Base-by-base conservation (phyloP, 2,113 vertebrate species). In the Pithys albifrons region DNA sequence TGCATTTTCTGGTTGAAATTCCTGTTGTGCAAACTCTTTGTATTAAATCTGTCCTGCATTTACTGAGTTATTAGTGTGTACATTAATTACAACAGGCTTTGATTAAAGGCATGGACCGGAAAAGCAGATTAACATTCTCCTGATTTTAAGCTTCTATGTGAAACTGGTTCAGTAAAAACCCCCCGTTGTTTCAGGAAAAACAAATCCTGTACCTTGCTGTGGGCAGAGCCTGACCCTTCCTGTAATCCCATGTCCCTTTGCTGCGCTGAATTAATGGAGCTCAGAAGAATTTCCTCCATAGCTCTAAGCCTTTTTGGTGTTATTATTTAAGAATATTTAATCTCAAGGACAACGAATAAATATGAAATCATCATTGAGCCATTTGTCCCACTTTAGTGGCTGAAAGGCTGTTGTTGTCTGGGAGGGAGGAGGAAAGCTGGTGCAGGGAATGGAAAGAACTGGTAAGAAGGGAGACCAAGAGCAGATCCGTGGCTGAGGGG, bases 291-390 rank as follows among this genome's bases (percentile, higher is more conserved):
- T 93, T 93, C 95, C 76, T 95, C 86, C 2, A 7, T 89, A 82
- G 93, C 95, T 86, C 93, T 78, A 89, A 97, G 91, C 95, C 66
- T 85, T 92, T 96, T 48, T 85, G 96, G 90, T 65, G 95, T 84
- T 96, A 59, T 97, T 96, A 92, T 95, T 97, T 91, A 69, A 91
- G 95, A 94, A 93, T 79, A 69, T 89, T 87, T 95, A 93, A 97
- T 97, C 96, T 81, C 61, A 12, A 95, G 91, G 96, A 64, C 91
- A 83, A 93, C 88, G 41, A 93, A 93, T 28, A 93, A 92, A 72
- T 31, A n/a, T 12, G 94, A 96, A 94, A 92, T 88, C 35, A 4
- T n/a, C 7, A 0, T 45, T 2, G 11, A 74, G 75, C 24, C 25
- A 12, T 76, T 89, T 65, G 96, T 55, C 93, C 95, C 75, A 61